Percentiles rank a stretch among this genome's conserved stretches.
Evolutionary conservation across 2,888 invertebrate genomes (phyloP).

Genomic region (Danaus chrysippus): DNA sequence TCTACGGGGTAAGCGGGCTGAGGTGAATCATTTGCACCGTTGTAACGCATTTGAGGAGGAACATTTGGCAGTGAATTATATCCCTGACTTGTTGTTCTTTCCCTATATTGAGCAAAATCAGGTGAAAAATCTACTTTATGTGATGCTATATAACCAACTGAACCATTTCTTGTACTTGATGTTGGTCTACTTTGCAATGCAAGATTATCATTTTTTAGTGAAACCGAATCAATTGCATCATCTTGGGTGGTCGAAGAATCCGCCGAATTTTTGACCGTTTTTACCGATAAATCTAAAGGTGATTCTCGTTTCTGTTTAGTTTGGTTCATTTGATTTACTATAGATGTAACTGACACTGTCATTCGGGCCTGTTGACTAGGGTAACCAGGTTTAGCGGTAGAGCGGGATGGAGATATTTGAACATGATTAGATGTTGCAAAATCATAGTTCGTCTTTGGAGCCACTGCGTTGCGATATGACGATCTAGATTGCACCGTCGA

Average conservation of each 20-base stretch:
- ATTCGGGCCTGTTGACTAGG: conserved; percentile 66
- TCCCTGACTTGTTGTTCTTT: conserved; percentile 50
- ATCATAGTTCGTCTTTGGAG: conserved; percentile 60
- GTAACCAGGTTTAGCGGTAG: conserved; percentile 58
- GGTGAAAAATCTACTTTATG: conserved; percentile 90
- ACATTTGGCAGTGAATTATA: conserved; percentile 45
- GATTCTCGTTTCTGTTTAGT: conserved; percentile 83
- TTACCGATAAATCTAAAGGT: conserved; percentile 92
- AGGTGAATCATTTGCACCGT: conserved; percentile 56
- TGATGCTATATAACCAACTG: conserved; percentile 60
- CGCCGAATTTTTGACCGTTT: conserved; percentile 92
- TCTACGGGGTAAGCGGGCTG: conserved; percentile 55
- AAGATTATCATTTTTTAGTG: conserved; percentile 57
- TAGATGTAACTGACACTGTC: conserved; percentile 72
- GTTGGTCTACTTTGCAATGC: conserved; percentile 54
- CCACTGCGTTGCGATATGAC: conserved; percentile 50
- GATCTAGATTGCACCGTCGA: conserved; percentile 48
- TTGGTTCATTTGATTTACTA: conserved; percentile 73
- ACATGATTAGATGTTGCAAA: conserved; percentile 53
- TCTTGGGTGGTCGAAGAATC: conserved; percentile 92
- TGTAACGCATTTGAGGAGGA: conserved; percentile 53
- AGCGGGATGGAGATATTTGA: conserved; percentile 61
- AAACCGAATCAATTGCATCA: conserved; percentile 73
- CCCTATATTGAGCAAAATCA: conserved; percentile 81
- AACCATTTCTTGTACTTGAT: conserved; percentile 47